phyloP scores from a whole-genome alignment of 2,113 vertebrate genomes.

The Lampris incognitus region DNA sequence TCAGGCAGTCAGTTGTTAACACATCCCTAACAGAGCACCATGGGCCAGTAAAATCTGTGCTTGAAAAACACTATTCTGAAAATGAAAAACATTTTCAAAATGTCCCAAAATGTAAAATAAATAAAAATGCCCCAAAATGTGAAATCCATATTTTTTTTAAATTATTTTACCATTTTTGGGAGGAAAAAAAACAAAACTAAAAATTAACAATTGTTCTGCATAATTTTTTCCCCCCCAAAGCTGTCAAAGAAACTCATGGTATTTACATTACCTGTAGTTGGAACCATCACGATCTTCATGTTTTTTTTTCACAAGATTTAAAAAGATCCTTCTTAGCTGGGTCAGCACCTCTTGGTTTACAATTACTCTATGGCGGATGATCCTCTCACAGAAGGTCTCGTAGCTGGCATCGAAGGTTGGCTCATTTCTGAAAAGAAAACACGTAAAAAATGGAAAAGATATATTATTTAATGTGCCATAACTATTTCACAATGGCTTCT shows the following conservation, averaged over 20 bases:
- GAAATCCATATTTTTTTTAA: not conserved
- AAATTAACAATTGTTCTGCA: not conserved
- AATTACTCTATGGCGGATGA: not conserved
- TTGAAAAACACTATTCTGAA: too few relatives aligned
- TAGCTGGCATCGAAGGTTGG: slow-evolving; percentile 11
- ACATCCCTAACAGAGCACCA: too few relatives aligned
- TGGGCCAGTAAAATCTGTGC: too few relatives aligned
- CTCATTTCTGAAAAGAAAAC: slow-evolving; percentile 10
- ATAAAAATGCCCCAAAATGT: not conserved
- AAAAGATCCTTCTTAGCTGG: slow-evolving; percentile 15
- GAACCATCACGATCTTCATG: slow-evolving; percentile 17
- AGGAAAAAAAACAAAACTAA: not conserved
- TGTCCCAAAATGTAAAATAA: too few relatives aligned
- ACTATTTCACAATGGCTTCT: too few relatives aligned
- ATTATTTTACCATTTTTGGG: not conserved
- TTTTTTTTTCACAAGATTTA: not conserved
- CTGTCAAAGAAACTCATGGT: not conserved
- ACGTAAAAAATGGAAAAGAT: not conserved
- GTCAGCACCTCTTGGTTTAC: slow-evolving; percentile 7
- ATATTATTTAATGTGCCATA: too few relatives aligned
- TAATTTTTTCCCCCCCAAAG: not conserved
- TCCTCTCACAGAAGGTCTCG: slow-evolving; percentile 11
- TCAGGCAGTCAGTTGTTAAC: too few relatives aligned
- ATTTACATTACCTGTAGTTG: slow-evolving; percentile 10
- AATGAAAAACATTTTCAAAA: too few relatives aligned